These are phyloP conservation scores for Morpho achilles DNA, from an alignment of 2,888 invertebrate genomes.

Conservation along the genomic window DNA sequence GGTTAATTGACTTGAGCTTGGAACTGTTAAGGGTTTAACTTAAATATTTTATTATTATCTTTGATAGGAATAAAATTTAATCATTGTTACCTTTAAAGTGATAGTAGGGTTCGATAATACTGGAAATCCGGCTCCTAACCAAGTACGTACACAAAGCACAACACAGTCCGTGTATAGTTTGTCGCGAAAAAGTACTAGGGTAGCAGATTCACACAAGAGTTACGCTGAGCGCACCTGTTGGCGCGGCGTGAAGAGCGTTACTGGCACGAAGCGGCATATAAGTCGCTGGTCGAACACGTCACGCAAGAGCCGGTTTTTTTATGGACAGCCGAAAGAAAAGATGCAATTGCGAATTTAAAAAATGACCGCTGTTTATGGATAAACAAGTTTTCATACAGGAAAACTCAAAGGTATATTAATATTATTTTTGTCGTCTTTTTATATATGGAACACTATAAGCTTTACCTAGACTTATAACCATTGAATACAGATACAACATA, in stretches of 20 bases:
- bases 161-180: constrained; percentile 39
- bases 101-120: constrained; percentile 3
- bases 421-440: too few relatives aligned
- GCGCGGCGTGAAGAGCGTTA: constrained; percentile 69
- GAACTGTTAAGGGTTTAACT: too few relatives aligned
- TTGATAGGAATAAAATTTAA: not conserved
- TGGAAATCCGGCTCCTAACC: constrained; percentile 17
- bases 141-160: constrained; percentile 41
- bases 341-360: constrained; percentile 21
- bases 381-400: not conserved
- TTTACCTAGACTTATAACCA: not conserved
- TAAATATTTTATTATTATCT: too few relatives aligned
- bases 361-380: not conserved
- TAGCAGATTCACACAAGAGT: constrained; percentile 45
- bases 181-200: constrained; percentile 41
- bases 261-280: constrained; percentile 63
- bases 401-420: too few relatives aligned
- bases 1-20: too few relatives aligned
- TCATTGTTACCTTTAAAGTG: constrained; percentile 4
- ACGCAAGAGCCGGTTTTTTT: constrained; percentile 72
- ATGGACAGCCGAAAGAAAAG: constrained; percentile 58
- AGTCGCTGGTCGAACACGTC: constrained; percentile 67
- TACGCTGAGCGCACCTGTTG: constrained; percentile 63
- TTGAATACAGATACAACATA: too few relatives aligned
- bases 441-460: too few relatives aligned